phyloP scores from a whole-genome alignment of 2,797 vertebrate genomes.

The Notamacropus eugenii region DNA sequence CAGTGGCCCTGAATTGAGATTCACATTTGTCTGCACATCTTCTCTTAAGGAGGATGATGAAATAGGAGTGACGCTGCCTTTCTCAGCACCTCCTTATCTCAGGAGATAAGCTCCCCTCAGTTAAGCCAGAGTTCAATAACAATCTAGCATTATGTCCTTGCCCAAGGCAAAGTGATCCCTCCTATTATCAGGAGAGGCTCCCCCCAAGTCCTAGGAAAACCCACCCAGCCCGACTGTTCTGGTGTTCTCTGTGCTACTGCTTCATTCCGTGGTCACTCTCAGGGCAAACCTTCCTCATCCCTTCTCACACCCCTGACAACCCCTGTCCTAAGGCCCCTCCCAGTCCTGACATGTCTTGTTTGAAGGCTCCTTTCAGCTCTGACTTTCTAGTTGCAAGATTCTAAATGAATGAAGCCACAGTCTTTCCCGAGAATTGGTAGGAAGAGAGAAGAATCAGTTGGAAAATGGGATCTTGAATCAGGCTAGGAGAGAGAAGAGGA shows the following conservation, averaged over 20 bases:
- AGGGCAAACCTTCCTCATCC: neutral
- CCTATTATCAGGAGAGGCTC: neutral
- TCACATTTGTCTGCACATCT: neutral
- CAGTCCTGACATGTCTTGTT: neutral
- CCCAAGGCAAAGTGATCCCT: neutral
- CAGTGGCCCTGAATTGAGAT: neutral
- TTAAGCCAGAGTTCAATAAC: neutral
- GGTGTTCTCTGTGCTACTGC: neutral
- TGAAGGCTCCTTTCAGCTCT: neutral
- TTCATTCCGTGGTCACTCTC: neutral
- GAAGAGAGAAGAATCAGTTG: neutral
- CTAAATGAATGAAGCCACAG: neutral
- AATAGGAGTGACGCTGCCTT: neutral
- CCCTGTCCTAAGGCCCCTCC: too few relatives aligned
- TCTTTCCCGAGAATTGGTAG: neutral
- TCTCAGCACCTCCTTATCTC: neutral
- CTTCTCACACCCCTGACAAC: neutral
- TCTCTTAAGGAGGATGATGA: neutral
- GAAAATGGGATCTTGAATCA: neutral
- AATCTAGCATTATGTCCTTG: neutral
- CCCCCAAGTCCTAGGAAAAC: neutral
- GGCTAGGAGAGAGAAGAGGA: neutral
- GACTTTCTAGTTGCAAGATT: neutral
- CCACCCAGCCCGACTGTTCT: rapidly evolving
- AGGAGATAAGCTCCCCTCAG: neutral